These are phyloP conservation scores for Oenanthe melanoleuca DNA, from an alignment of 2,113 vertebrate genomes.

Conservation along the genomic window DNA sequence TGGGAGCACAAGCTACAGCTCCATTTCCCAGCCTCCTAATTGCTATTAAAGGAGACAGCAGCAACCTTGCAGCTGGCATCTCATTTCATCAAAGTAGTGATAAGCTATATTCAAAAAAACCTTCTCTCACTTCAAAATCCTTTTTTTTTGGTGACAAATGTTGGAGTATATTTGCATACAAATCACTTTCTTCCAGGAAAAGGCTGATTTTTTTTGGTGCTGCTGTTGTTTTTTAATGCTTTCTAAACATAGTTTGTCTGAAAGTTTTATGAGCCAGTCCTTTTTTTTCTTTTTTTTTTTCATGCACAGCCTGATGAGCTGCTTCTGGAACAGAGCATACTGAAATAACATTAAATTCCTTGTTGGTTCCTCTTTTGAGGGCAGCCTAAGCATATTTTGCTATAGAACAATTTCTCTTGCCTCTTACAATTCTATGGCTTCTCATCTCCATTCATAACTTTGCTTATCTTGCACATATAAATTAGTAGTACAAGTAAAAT, in stretches of 20 bases:
- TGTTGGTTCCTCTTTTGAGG: conserved; percentile 66
- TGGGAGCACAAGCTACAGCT: conserved; percentile 13
- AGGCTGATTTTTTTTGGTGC: background rate
- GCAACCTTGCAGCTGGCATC: conserved; percentile 27
- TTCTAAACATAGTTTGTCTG: conserved; percentile 50
- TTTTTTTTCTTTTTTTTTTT: conserved; percentile 65
- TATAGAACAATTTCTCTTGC: conserved; percentile 12
- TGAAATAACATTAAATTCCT: conserved; percentile 40
- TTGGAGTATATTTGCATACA: conserved; percentile 67
- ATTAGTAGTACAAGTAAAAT: background rate
- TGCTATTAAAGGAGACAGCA: conserved; percentile 58
- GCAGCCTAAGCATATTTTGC: conserved; percentile 33
- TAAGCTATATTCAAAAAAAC: conserved; percentile 55
- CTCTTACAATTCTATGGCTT: background rate
- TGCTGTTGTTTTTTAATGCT: background rate
- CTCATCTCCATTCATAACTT: conserved; percentile 39
- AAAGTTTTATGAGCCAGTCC: conserved; percentile 53
- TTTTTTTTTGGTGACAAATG: conserved; percentile 56
- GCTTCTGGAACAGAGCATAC: conserved; percentile 48
- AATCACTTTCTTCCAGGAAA: conserved; percentile 61
- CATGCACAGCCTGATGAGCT: conserved; percentile 49
- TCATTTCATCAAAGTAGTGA: conserved; percentile 54
- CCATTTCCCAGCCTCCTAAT: conserved; percentile 19
- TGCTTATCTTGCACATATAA: conserved; percentile 34
- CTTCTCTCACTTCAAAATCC: conserved; percentile 41